phyloP scores from a whole-genome alignment of 2,888 invertebrate species.

The Melikaiella ostensackeni region DNA sequence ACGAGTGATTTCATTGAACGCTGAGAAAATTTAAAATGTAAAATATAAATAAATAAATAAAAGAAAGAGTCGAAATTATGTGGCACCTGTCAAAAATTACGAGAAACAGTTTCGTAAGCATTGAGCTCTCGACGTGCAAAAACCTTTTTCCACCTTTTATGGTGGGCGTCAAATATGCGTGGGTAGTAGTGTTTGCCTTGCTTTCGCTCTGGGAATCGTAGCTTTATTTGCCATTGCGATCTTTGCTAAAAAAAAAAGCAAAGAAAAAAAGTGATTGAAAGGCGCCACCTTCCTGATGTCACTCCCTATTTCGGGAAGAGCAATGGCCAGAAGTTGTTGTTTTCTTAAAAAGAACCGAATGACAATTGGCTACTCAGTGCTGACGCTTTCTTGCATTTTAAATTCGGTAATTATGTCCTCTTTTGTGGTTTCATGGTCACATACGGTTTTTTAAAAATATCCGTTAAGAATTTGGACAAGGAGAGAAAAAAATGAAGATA shows the following conservation, averaged over 20 bases:
- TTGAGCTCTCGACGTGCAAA: slow-evolving; percentile 33
- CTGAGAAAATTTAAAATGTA: neutral
- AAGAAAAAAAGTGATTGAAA: slow-evolving; percentile 44
- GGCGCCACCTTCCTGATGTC: slow-evolving; percentile 58
- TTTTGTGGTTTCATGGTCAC: neutral
- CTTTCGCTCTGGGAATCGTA: slow-evolving; percentile 26
- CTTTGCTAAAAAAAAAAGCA: slow-evolving; percentile 10
- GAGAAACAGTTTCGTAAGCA: slow-evolving; percentile 9
- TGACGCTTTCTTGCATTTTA: slow-evolving; percentile 3
- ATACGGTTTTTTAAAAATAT: neutral
- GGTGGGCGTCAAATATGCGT: slow-evolving; percentile 30
- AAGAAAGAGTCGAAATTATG: slow-evolving; percentile 18
- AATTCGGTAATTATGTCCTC: neutral
- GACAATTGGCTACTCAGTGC: slow-evolving; percentile 24
- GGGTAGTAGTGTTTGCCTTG: slow-evolving; percentile 29
- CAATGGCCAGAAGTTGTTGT: slow-evolving; percentile 33
- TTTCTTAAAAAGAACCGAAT: slow-evolving; percentile 9
- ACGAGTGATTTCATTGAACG: neutral
- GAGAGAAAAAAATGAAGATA: neutral
- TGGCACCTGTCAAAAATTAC: slow-evolving; percentile 31
- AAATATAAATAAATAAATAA: slow-evolving; percentile 2
- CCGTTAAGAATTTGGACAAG: neutral
- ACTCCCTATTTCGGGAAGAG: slow-evolving; percentile 51
- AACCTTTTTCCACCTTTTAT: slow-evolving; percentile 39
- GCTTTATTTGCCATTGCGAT: slow-evolving; percentile 36